phyloP scores from a whole-genome alignment of 2,113 vertebrate genomes.

The Stigmatopora argus region DNA sequence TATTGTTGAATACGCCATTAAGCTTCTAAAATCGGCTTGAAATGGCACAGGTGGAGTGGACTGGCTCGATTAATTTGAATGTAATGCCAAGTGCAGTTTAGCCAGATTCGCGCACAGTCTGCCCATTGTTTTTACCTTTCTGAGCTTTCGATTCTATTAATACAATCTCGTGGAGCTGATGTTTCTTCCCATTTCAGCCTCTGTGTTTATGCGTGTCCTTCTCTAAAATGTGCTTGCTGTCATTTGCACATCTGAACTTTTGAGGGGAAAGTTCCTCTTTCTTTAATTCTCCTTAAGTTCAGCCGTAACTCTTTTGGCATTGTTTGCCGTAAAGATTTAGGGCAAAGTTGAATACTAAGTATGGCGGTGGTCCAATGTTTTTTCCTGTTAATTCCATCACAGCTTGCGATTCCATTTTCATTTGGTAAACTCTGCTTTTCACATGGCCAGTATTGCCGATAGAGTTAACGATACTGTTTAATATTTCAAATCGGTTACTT shows the following conservation, averaged over 20 bases:
- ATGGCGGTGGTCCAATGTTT: too few species aligned
- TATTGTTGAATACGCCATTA: constrained; percentile 2
- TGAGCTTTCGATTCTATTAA: constrained; percentile 57
- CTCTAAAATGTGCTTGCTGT: neutral
- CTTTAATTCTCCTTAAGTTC: constrained; percentile 7
- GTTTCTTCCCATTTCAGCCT: constrained; percentile 45
- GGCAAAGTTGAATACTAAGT: neutral
- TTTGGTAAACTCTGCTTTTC: too few species aligned
- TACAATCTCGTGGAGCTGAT: constrained; percentile 56
- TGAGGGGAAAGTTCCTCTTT: neutral
- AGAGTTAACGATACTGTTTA: too few species aligned
- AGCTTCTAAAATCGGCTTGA: constrained; percentile 21
- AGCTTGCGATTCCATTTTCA: too few species aligned
- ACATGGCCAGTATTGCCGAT: too few species aligned
- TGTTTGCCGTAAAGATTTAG: neutral
- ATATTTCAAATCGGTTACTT: too few species aligned
- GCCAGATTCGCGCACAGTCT: constrained; percentile 34
- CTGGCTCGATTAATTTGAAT: constrained; percentile 44
- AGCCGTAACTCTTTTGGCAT: neutral
- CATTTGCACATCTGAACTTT: neutral
- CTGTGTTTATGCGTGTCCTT: constrained; percentile 44
- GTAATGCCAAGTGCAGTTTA: constrained; percentile 43
- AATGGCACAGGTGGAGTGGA: constrained; percentile 37
- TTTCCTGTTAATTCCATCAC: too few species aligned
- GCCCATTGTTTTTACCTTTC: constrained; percentile 45